These are phyloP conservation scores for Adineta ricciae DNA, from an alignment of 2,888 invertebrate species.

Conservation along the genomic window DNA sequence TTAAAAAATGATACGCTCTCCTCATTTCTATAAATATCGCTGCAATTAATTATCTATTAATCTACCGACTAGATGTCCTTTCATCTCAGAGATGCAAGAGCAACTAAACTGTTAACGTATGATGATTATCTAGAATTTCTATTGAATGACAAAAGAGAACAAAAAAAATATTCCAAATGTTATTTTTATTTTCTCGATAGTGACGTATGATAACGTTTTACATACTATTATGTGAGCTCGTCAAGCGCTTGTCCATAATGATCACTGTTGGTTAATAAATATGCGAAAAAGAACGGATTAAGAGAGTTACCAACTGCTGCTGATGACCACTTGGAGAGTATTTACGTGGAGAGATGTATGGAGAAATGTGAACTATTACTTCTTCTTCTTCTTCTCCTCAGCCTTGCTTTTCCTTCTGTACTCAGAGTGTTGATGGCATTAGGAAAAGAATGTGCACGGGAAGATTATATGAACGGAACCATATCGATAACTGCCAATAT, in stretches of 20 bases:
- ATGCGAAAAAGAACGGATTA: neutral
- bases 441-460: neutral
- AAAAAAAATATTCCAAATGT: neutral
- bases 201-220: neutral
- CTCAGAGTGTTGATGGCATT: neutral
- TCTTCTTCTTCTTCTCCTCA: neutral
- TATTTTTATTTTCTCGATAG: neutral
- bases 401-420: neutral
- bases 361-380: neutral
- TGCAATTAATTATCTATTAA: neutral
- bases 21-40: neutral
- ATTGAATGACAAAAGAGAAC: neutral
- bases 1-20: neutral
- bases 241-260: neutral
- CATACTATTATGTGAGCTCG: neutral
- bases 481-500: conserved; percentile 5
- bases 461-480: neutral
- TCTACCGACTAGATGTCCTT: neutral
- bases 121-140: neutral
- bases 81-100: neutral
- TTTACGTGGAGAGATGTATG: neutral
- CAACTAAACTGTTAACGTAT: neutral
- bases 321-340: neutral
- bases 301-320: neutral
- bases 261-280: neutral